Percentiles rank a stretch among this genome's conserved stretches.
These are phyloP conservation scores for Tamias sibiricus DNA, from an alignment of 2,113 vertebrate species.

Conservation along the genomic window DNA sequence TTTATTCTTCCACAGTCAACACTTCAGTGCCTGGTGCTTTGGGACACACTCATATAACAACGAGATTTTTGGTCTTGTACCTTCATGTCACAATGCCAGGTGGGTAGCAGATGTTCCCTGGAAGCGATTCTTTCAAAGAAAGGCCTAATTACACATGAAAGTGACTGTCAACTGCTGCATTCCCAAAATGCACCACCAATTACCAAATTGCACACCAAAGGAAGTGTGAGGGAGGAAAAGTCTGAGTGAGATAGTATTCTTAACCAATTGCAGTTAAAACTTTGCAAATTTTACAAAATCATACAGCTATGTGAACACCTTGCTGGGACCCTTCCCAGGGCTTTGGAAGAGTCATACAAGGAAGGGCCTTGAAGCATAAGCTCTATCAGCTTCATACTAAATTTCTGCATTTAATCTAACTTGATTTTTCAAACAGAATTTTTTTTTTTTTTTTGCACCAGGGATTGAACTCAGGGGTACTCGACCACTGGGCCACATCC, in stretches of 20 bases:
- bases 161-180: background rate
- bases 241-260: background rate
- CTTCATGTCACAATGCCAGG: background rate
- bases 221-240: background rate
- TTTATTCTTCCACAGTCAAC: background rate
- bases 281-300: background rate
- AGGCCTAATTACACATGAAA: background rate
- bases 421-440: background rate
- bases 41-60: background rate
- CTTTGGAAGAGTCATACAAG: background rate
- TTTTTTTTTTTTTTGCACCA: no score
- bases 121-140: background rate
- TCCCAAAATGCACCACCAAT: background rate
- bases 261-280: background rate
- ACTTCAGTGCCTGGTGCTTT: background rate
- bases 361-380: background rate
- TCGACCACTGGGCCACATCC: no score
- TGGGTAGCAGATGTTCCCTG: background rate
- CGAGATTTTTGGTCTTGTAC: background rate
- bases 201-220: background rate
- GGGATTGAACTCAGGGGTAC: no score
- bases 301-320: background rate
- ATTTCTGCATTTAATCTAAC: background rate
- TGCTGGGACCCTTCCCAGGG: background rate
- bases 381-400: background rate